phyloP scores from a whole-genome alignment of 2,797 vertebrate genomes.

The Geotrypetes seraphini region DNA sequence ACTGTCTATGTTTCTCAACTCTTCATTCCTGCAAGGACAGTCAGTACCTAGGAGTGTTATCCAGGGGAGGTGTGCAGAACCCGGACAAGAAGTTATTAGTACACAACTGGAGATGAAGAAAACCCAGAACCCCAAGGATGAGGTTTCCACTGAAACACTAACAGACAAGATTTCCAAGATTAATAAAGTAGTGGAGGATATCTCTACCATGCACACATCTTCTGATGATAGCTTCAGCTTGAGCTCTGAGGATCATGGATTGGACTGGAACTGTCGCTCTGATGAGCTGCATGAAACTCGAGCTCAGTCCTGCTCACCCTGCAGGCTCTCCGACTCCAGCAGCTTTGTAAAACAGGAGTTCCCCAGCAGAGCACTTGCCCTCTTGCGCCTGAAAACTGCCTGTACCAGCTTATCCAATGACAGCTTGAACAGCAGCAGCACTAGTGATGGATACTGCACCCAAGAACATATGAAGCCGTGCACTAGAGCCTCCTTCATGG shows the following conservation, averaged over 20 bases:
- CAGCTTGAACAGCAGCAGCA: constrained; percentile 89
- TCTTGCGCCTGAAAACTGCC: constrained; percentile 74
- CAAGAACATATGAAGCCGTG: constrained; percentile 72
- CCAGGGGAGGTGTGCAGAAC: constrained; percentile 57
- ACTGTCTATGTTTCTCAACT: constrained; percentile 86
- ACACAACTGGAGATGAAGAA: constrained; percentile 40
- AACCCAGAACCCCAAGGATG: constrained; percentile 46
- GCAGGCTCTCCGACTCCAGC: constrained; percentile 66
- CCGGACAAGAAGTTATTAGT: constrained; percentile 58
- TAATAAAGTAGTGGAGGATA: constrained; percentile 90
- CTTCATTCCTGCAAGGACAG: constrained; percentile 81
- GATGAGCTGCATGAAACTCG: constrained; percentile 74
- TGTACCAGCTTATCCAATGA: constrained; percentile 85
- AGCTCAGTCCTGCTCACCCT: constrained; percentile 84
- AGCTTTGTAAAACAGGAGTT: constrained; percentile 62
- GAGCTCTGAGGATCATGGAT: constrained; percentile 87
- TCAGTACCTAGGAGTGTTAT: constrained; percentile 39
- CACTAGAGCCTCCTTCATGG: constrained; percentile 46
- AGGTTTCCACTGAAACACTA: constrained; percentile 70
- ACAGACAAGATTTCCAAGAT: constrained; percentile 91
- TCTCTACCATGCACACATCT: constrained; percentile 86
- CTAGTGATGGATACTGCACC: constrained; percentile 80
- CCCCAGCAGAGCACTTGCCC: constrained; percentile 64
- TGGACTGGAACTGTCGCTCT: constrained; percentile 77
- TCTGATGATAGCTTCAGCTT: constrained; percentile 96